Conservation (phyloP, 2,113 vertebrate genomes). For the Scopus umbretta region DNA sequence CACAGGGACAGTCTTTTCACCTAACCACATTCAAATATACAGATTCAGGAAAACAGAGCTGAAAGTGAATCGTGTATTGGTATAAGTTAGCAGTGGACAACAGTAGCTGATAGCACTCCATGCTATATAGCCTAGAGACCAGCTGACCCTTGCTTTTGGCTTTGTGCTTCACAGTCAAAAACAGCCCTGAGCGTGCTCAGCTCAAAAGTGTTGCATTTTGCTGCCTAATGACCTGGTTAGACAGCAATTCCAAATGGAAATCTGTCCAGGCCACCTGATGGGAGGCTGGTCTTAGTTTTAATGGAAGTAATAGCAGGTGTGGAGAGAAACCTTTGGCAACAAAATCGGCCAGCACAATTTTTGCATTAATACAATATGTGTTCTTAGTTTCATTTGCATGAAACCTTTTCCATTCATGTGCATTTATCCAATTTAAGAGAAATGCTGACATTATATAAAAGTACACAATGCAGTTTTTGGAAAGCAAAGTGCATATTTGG, state of each 20-base stretch:
- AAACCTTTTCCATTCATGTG: neutral
- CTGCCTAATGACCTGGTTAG: neutral
- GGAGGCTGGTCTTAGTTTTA: neutral
- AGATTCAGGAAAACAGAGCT: neutral
- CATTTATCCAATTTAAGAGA: neutral
- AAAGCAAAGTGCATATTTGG: neutral
- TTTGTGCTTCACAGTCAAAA: neutral
- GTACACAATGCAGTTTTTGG: neutral
- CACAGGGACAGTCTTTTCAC: neutral
- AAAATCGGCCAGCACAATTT: neutral
- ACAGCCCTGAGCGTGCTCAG: neutral
- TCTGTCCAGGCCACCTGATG: neutral
- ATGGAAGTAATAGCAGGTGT: constrained; percentile 18
- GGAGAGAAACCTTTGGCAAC: neutral
- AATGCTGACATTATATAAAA: neutral
- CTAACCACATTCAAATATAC: neutral
- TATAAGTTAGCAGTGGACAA: neutral
- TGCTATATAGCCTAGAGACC: neutral
- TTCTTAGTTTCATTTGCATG: constrained; percentile 25
- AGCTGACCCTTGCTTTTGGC: neutral
- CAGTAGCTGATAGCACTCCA: neutral
- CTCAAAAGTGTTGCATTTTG: neutral
- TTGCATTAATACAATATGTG: neutral
- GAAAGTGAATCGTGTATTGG: neutral
- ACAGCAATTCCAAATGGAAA: neutral